Percentiles rank a stretch among this genome's conserved stretches.
Evolutionary conservation across 2,797 vertebrate species (phyloP).

Genomic region (Vipera ursinii): DNA sequence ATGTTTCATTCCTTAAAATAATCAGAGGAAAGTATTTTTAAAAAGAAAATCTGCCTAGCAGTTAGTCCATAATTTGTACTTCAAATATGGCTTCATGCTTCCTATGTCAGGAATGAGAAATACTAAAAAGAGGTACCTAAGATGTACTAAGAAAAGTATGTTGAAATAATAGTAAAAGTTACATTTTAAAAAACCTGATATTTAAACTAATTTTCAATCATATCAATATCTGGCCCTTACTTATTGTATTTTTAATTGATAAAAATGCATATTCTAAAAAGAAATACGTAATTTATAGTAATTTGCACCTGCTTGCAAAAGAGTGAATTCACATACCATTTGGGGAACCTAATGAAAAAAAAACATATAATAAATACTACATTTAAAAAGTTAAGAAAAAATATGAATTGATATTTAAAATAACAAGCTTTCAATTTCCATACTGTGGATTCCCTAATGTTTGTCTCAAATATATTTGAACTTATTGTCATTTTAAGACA

Average conservation of each 20-base stretch:
- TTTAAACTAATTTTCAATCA: not conserved
- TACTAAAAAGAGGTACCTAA: constrained; percentile 46
- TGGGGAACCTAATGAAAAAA: not conserved
- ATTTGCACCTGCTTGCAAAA: constrained; percentile 9
- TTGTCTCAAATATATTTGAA: not conserved
- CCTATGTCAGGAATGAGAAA: constrained; percentile 59
- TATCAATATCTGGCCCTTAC: not conserved
- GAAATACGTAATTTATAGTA: not conserved
- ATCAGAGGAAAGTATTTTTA: constrained; percentile 71
- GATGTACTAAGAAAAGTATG: constrained; percentile 39
- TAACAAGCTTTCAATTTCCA: not conserved
- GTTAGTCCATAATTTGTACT: constrained; percentile 72
- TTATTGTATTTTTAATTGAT: not conserved
- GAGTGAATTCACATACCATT: constrained; percentile 5
- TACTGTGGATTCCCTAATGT: not conserved
- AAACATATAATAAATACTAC: not conserved
- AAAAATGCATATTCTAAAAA: not conserved
- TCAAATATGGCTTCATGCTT: constrained; percentile 78
- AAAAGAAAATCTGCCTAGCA: constrained; percentile 74
- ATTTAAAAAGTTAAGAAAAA: not conserved
- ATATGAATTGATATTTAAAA: not conserved
- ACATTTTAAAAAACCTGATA: not conserved
- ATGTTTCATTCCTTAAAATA: constrained; percentile 76
- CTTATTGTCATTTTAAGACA: not conserved
- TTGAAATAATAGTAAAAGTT: not conserved